Evolutionary conservation across 2,797 vertebrate genomes (phyloP).

Genomic region (Parauchenoglanis ngamensis): DNA sequence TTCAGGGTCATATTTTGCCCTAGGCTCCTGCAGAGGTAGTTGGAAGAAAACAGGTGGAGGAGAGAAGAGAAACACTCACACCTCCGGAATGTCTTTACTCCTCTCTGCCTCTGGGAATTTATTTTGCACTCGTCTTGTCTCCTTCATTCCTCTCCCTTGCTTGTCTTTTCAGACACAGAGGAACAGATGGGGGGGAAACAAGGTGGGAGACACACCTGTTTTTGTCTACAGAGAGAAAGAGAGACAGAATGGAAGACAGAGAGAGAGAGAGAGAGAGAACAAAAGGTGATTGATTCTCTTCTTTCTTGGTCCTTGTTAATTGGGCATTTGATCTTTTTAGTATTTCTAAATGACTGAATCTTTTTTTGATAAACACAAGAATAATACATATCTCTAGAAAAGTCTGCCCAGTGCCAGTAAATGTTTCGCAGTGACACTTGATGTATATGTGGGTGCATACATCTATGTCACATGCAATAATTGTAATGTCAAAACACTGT

Average conservation of each 20-base stretch:
- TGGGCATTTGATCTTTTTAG: slow-evolving; percentile 50
- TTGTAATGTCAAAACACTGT: slow-evolving; percentile 22
- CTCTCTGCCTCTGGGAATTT: slow-evolving; percentile 72
- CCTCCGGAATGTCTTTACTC: slow-evolving; percentile 75
- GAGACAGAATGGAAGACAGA: slow-evolving; percentile 40
- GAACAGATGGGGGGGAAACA: slow-evolving; percentile 67
- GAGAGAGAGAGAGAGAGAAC: slow-evolving; percentile 54
- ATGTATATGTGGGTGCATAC: slow-evolving; percentile 7
- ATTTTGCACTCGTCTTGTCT: slow-evolving; percentile 57
- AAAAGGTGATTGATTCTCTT: slow-evolving; percentile 44
- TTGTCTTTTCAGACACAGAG: slow-evolving; percentile 68
- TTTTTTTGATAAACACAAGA: slow-evolving; percentile 8
- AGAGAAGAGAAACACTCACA: slow-evolving; percentile 68
- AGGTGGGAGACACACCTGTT: slow-evolving; percentile 73
- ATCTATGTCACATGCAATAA: slow-evolving; percentile 21
- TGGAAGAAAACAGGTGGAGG: slow-evolving; percentile 62
- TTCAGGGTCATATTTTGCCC: slow-evolving; percentile 71
- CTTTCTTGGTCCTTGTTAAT: slow-evolving; percentile 39
- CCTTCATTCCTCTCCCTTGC: slow-evolving; percentile 33
- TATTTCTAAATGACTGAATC: slow-evolving; percentile 1
- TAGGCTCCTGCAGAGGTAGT: slow-evolving; percentile 68
- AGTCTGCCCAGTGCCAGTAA: slow-evolving; percentile 4
- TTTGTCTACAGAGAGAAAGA: slow-evolving; percentile 61
- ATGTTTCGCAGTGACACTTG: slow-evolving; percentile 41
- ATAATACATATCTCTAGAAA: slow-evolving; percentile 12